Percentiles rank a stretch among this genome's conserved stretches.
Evolutionary conservation across 2,797 vertebrate species (phyloP).

Genomic region (Hypotaenidia okinawae): DNA sequence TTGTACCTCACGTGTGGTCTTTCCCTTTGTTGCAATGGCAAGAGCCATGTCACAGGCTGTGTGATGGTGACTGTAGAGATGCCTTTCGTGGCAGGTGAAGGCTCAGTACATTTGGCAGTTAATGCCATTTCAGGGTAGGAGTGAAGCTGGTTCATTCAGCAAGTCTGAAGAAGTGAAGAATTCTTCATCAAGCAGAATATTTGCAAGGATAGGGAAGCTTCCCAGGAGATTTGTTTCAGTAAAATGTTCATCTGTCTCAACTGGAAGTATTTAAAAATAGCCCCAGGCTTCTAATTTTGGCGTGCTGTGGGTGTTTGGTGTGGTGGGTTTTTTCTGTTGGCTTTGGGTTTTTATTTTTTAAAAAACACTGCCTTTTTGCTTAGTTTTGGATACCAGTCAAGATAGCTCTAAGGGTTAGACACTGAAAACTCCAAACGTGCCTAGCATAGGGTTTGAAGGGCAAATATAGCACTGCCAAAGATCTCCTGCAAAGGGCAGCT

Average conservation of each 20-base stretch:
- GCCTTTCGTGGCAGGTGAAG: not conserved
- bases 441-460: not conserved
- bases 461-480: not conserved
- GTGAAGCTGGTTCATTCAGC: not conserved
- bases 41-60: not conserved
- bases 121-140: not conserved
- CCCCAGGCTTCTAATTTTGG: not conserved
- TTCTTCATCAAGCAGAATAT: not conserved
- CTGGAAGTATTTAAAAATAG: not conserved
- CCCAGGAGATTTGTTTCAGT: not conserved
- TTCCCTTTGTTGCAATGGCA: not conserved
- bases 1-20: not conserved
- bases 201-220: not conserved
- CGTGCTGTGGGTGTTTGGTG: not conserved
- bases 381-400: not conserved
- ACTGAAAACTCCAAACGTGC: not conserved
- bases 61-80: fast-evolving
- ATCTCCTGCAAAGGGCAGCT: not conserved
- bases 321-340: not conserved
- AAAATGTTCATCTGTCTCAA: not conserved
- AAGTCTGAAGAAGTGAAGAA: not conserved
- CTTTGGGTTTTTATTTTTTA: not conserved
- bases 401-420: not conserved
- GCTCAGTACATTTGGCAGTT: not conserved
- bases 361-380: not conserved